Conservation (phyloP, 2,888 invertebrate genomes). For the Habrosyne pyritoides region DNA sequence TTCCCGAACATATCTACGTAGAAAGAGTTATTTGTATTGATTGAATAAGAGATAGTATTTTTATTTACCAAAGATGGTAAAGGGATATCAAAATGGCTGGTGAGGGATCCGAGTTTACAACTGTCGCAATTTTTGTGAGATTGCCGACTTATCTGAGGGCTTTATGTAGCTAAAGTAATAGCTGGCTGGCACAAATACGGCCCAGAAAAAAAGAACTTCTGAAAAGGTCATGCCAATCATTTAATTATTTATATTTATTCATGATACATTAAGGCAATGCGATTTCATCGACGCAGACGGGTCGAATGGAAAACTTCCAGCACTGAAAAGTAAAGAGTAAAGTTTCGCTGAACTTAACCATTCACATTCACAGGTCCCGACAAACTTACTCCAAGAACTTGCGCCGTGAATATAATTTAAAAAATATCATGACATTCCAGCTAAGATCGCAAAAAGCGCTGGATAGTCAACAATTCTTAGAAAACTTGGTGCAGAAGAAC, state of each 20-base stretch:
- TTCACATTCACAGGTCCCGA: conserved; percentile 38
- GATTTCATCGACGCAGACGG: conserved; percentile 40
- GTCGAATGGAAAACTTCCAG: conserved; percentile 31
- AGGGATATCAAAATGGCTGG: conserved; percentile 26
- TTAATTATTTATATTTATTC: conserved; percentile 14
- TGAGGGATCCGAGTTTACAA: conserved; percentile 22
- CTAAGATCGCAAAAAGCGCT: neutral
- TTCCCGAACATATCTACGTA: conserved; percentile 29
- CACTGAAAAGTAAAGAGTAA: conserved; percentile 43
- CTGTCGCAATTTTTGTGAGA: conserved; percentile 3
- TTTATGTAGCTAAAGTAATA: neutral
- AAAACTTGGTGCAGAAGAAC: neutral
- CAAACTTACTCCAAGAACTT: conserved; percentile 42
- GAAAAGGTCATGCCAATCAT: neutral
- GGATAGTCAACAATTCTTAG: neutral
- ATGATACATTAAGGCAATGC: conserved; percentile 20
- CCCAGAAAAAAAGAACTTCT: conserved; percentile 7
- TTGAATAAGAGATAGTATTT: conserved; percentile 50
- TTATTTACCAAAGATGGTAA: conserved; percentile 28
- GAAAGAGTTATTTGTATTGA: conserved; percentile 54
- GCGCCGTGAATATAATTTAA: conserved; percentile 46
- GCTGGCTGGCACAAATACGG: conserved; percentile 7
- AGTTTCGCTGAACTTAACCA: conserved; percentile 51
- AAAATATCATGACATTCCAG: conserved; percentile 27
- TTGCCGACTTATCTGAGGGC: neutral